Evolutionary conservation across 1,140 invertebrate species (phyloP), one percentile per base, ranked within the genome.

Genomic region (Scaptodrosophila lebanonensis): DNA sequence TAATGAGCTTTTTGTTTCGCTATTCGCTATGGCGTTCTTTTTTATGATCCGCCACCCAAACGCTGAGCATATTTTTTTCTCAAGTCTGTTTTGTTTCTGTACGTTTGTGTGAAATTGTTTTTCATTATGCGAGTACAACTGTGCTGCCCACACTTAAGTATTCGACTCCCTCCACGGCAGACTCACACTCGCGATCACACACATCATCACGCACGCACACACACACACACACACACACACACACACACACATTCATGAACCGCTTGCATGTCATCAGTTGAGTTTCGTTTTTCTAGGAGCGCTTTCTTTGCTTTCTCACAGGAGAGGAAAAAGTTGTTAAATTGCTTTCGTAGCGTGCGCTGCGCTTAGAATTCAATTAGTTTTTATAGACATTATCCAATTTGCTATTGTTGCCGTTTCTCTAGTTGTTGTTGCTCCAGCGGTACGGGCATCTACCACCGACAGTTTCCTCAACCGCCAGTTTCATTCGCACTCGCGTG

Each of bases 341-440:
- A 33, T n/a, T 33, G 32, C 32, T 33, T 33, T 33, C 12, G 12
- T 65, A 59, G 61, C 75, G 75, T 82, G 75, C 61, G 48, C 64
- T 70, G 70, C 75, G 75, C 75, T 82, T 82, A 82, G 75, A 83
- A 82, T 82, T 82, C 75, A 82, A 82, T 82, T 82, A 82, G 75
- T 82, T 82, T 79, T 82, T 82, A 82, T 82, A 82, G 75, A 82
- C 75, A 82, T 82, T 82, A 82, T 82, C 75, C 75, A 82, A 82
- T 82, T 82, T 82, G 76, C 68, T 70, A 62, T 68, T 50, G 49
- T 18, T 50, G 32, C 42, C 18, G 47, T 27, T 72, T 45, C 33
- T 15, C 22, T n/a, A 33, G 39, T 36, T 25, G 30, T 20, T 51
- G 12, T 7, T 27, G 29, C 30, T 48, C 39, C 17, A 30, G 9